These are phyloP conservation scores for Xestoiulus laeticollis DNA, from an alignment of 2,888 invertebrate species.

Conservation along the genomic window DNA sequence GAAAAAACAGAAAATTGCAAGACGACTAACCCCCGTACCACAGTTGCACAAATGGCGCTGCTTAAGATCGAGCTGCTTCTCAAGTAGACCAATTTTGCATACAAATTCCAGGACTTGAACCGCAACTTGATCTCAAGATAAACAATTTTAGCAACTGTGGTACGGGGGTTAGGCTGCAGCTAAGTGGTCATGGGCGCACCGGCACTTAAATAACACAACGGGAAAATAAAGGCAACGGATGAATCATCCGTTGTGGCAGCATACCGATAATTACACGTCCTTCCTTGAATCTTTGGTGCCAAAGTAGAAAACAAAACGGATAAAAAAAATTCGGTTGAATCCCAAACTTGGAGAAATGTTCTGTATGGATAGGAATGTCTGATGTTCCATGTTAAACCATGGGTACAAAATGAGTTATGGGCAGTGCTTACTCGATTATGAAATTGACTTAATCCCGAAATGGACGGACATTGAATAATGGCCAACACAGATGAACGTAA, in stretches of 20 bases:
- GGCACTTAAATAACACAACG: constrained; percentile 10
- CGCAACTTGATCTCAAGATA: too few relatives aligned
- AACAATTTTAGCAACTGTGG: too few relatives aligned
- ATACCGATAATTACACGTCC: not conserved
- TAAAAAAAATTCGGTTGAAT: not conserved
- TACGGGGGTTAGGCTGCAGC: not conserved
- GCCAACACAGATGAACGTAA: too few relatives aligned
- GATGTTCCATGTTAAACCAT: not conserved
- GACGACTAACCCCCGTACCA: too few relatives aligned
- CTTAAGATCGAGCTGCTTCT: too few relatives aligned
- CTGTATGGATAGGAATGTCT: not conserved
- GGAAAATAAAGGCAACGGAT: not conserved
- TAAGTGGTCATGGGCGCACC: not conserved
- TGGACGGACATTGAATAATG: too few relatives aligned
- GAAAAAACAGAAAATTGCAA: not conserved
- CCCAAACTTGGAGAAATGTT: not conserved
- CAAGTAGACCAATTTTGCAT: too few relatives aligned
- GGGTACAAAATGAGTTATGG: not conserved
- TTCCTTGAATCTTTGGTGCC: constrained; percentile 7
- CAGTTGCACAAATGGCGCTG: too few relatives aligned
- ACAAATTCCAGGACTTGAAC: too few relatives aligned
- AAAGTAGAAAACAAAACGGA: not conserved
- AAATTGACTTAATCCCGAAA: too few relatives aligned
- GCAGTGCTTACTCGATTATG: too few relatives aligned
- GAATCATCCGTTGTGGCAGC: not conserved